A percentile compares a stretch with the other conserved stretches of the same genome.
phyloP scores from a whole-genome alignment of 2,797 vertebrate species.

The Carcharodon carcharias region DNA sequence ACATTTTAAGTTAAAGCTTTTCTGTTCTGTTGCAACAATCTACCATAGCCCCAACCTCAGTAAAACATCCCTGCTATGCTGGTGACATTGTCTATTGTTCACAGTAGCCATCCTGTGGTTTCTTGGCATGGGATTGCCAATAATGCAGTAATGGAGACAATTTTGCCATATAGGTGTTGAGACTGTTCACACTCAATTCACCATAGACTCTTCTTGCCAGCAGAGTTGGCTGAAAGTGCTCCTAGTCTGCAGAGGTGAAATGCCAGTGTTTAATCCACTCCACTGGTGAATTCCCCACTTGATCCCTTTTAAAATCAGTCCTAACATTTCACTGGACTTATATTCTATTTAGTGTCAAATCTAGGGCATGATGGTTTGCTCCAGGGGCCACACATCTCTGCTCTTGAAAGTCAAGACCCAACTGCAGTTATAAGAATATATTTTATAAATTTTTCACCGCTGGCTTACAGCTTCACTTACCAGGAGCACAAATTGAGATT shows the following conservation, averaged over 20 bases:
- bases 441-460: not conserved
- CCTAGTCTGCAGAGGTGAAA: not conserved
- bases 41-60: not conserved
- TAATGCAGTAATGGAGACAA: not conserved
- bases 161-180: not conserved
- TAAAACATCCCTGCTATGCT: not conserved
- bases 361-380: not conserved
- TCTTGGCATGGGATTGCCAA: not conserved
- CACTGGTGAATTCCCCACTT: not conserved
- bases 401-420: not conserved
- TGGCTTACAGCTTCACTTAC: not conserved
- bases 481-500: not conserved
- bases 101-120: not conserved
- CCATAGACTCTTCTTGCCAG: not conserved
- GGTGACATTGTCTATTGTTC: not conserved
- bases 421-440: not conserved
- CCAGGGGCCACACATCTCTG: not conserved
- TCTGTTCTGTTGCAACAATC: not conserved
- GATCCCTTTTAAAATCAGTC: not conserved
- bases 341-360: not conserved
- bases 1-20: not conserved
- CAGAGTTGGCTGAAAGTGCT: not conserved
- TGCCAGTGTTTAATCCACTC: not conserved
- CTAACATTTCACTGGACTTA: not conserved
- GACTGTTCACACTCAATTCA: not conserved